Percentiles rank a stretch among this genome's conserved stretches.
These are phyloP conservation scores for Synodontis membranacea DNA, from an alignment of 2,113 vertebrate genomes.

Conservation along the genomic window DNA sequence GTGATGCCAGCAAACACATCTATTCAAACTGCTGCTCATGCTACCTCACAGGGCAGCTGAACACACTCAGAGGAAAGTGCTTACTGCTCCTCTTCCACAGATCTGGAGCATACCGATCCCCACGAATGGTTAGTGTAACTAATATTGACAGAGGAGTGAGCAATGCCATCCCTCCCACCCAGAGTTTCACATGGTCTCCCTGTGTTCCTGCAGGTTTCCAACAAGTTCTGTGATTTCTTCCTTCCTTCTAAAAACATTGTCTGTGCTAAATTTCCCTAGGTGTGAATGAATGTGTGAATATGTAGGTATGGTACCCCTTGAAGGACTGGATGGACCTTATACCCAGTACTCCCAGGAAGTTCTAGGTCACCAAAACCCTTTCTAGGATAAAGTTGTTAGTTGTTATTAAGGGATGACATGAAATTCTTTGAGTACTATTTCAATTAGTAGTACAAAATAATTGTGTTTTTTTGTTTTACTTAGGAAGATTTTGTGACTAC, in stretches of 20 bases:
- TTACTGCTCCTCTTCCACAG: not conserved
- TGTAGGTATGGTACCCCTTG: not conserved
- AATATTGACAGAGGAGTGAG: not conserved
- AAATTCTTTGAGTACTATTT: not conserved
- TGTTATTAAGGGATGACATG: not conserved
- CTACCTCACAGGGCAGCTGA: not conserved
- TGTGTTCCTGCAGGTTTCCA: not conserved
- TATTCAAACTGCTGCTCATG: not conserved
- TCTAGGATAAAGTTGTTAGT: not conserved
- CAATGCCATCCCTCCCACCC: not conserved
- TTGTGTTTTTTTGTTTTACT: constrained; percentile 15
- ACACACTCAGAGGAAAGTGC: not conserved
- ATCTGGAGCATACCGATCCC: not conserved
- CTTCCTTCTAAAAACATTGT: not conserved
- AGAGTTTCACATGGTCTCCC: not conserved
- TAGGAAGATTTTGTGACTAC: constrained; percentile 68
- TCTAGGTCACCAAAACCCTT: not conserved
- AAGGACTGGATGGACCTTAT: not conserved
- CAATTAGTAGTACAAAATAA: not conserved
- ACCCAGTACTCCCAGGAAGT: not conserved
- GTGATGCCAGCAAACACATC: not conserved
- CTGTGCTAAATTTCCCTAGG: not conserved
- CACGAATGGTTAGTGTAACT: not conserved
- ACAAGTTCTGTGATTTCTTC: not conserved
- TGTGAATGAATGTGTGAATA: not conserved